Evolutionary conservation across 2,797 vertebrate genomes (phyloP).

Genomic region (Knipowitschia caucasica): DNA sequence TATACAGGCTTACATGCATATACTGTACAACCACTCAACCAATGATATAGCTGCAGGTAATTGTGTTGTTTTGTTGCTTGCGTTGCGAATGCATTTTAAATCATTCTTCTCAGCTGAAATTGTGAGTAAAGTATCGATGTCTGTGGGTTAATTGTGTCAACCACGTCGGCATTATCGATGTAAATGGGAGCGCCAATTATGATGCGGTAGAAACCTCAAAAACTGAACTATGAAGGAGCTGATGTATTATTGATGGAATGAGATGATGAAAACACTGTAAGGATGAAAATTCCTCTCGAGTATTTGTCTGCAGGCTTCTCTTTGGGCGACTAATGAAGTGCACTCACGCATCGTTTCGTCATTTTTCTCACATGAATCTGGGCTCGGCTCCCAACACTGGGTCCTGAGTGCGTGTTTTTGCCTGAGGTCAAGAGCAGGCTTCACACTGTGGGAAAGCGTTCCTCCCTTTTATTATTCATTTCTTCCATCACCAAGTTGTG

Average conservation of each 20-base stretch:
- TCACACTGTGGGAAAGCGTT: slow-evolving; percentile 25
- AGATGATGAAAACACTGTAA: slow-evolving; percentile 14
- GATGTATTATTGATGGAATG: slow-evolving; percentile 8
- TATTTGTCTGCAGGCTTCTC: slow-evolving; percentile 18
- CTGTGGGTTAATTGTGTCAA: too few relatives aligned
- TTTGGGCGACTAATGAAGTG: slow-evolving; percentile 5
- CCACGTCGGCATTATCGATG: too few relatives aligned
- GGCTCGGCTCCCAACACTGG: slow-evolving; percentile 25
- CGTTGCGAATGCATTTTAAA: too few relatives aligned
- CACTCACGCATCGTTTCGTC: slow-evolving; percentile 34
- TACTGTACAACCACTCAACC: not conserved
- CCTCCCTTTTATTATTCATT: slow-evolving; percentile 10
- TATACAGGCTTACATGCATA: not conserved
- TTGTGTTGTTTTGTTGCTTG: too few relatives aligned
- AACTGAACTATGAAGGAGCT: slow-evolving; percentile 1
- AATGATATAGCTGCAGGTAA: too few relatives aligned
- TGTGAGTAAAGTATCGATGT: slow-evolving; percentile 24
- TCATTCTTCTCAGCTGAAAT: too few relatives aligned
- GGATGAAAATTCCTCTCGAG: slow-evolving; percentile 1
- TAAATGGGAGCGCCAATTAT: slow-evolving; percentile 10
- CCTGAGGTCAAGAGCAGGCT: slow-evolving; percentile 41
- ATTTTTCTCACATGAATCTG: not conserved
- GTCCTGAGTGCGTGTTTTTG: slow-evolving; percentile 21
- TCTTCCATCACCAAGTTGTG: not conserved
- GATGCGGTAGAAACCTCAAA: slow-evolving; percentile 6